A percentile compares a stretch with the other conserved stretches of the same genome.
These are phyloP conservation scores for Cecropterus lyciades DNA, from an alignment of 1,140 invertebrate genomes.

Conservation along the genomic window DNA sequence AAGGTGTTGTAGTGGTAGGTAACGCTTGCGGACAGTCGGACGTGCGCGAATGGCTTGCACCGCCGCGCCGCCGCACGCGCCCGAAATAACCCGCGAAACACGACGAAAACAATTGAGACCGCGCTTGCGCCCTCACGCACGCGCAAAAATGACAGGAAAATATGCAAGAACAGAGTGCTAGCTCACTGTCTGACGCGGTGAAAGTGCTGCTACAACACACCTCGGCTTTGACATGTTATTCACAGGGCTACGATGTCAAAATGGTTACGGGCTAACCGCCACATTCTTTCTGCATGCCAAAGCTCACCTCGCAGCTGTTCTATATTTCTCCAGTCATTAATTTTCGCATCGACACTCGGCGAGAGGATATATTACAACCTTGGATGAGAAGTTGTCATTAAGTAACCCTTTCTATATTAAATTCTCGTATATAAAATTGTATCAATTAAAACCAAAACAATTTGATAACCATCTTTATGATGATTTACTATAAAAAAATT, in stretches of 20 bases:
- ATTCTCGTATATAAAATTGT: no score
- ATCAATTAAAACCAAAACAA: background rate
- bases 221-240: constrained; percentile 48
- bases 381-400: background rate
- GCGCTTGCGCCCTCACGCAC: constrained; percentile 70
- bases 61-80: constrained; percentile 60
- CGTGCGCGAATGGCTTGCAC: constrained; percentile 60
- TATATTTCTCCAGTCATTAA: constrained; percentile 24
- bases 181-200: constrained; percentile 42
- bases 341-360: constrained; percentile 12
- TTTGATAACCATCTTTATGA: no score
- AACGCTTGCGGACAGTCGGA: constrained; percentile 60
- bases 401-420: no score
- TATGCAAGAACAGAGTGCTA: constrained; percentile 54
- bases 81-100: constrained; percentile 80
- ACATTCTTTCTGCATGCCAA: constrained; percentile 44
- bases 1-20: constrained; percentile 54
- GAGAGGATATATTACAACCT: background rate
- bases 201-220: constrained; percentile 43
- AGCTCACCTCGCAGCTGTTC: constrained; percentile 25
- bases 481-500: no score
- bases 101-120: constrained; percentile 81
- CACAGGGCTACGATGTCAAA: constrained; percentile 37
- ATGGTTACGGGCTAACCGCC: constrained; percentile 30
- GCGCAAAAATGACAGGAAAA: constrained; percentile 77